phyloP scores from a whole-genome alignment of 2,797 vertebrate genomes.

The Paramormyrops hopkinsi region DNA sequence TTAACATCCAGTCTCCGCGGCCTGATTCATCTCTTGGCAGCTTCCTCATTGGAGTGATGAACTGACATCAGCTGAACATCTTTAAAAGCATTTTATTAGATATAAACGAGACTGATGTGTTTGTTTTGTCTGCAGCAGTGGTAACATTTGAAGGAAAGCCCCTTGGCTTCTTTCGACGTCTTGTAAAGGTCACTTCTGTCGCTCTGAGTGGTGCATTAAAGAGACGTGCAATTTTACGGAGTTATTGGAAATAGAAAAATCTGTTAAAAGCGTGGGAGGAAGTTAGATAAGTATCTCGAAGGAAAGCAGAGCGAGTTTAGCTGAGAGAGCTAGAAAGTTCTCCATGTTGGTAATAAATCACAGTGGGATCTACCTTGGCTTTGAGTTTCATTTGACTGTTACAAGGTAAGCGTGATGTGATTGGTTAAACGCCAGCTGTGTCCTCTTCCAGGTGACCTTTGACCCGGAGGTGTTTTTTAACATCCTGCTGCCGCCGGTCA shows the following conservation, averaged over 20 bases:
- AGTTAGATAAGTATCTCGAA: background rate
- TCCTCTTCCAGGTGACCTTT: constrained; percentile 81
- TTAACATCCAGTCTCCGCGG: background rate
- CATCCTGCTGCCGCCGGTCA: constrained; percentile 95
- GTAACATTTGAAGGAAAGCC: background rate
- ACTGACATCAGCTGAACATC: background rate
- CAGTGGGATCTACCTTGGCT: background rate
- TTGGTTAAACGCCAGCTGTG: background rate
- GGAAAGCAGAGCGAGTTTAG: background rate
- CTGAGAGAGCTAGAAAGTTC: background rate
- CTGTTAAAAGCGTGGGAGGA: background rate
- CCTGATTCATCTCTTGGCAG: background rate
- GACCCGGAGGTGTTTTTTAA: constrained; percentile 99
- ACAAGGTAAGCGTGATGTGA: background rate
- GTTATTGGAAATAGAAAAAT: background rate
- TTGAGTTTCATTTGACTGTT: background rate
- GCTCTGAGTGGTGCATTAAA: background rate
- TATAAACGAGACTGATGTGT: background rate
- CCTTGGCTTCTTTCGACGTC: background rate
- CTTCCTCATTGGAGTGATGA: background rate
- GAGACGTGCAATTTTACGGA: background rate
- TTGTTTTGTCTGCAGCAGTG: background rate
- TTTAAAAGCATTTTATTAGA: background rate
- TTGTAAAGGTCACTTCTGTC: background rate
- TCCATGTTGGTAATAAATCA: background rate